phyloP scores from a whole-genome alignment of 2,797 vertebrate genomes.

The Hydrolagus colliei region DNA sequence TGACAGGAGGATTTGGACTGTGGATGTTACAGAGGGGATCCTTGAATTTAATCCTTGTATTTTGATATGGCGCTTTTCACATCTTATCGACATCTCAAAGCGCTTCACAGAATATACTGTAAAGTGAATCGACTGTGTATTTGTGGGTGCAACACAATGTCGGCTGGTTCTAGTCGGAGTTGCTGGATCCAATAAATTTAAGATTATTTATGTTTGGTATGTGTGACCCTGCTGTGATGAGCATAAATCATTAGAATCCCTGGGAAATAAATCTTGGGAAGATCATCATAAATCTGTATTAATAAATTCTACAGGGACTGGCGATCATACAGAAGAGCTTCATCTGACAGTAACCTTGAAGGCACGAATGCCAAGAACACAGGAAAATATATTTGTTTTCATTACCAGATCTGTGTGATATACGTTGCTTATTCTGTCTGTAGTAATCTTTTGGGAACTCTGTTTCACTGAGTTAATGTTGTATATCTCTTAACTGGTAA shows the following conservation, averaged over 20 bases:
- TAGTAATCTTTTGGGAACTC: background rate
- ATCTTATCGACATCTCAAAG: no score
- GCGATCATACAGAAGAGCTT: background rate
- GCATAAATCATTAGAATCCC: background rate
- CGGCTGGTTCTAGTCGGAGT: no score
- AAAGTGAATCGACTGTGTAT: background rate
- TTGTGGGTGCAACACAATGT: background rate
- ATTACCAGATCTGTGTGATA: constrained; percentile 6
- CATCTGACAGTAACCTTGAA: background rate
- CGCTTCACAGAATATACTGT: no score
- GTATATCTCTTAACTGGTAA: background rate
- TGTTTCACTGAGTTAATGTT: background rate
- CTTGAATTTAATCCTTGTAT: background rate
- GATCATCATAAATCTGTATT: constrained; percentile 18
- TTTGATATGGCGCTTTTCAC: no score
- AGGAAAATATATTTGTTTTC: constrained; percentile 28
- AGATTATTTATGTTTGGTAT: background rate
- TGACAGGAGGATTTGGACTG: background rate
- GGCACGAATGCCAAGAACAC: background rate
- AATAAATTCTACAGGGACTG: constrained; percentile 6
- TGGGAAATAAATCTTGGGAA: background rate
- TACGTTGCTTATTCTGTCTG: background rate
- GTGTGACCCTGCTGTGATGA: background rate
- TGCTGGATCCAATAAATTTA: background rate
- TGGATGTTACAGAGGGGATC: no score